Conservation (phyloP, 2,113 vertebrate genomes). For the Chaetura pelagica region DNA sequence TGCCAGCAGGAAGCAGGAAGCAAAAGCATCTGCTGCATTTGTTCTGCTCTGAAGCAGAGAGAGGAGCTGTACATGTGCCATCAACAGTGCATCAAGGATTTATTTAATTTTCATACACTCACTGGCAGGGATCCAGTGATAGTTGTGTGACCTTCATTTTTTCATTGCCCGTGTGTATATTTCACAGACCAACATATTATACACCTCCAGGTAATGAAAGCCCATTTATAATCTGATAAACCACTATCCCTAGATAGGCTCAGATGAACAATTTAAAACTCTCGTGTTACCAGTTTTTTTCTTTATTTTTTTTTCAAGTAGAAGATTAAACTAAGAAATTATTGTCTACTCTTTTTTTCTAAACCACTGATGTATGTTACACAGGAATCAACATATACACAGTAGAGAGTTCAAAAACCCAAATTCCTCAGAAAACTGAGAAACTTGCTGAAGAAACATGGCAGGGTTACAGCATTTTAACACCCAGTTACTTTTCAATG, state of each 20-base stretch:
- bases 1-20: not conserved
- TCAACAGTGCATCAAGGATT: not conserved
- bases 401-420: not conserved
- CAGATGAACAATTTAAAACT: not conserved
- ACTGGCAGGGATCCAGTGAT: not conserved
- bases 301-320: not conserved
- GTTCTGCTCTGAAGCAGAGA: not conserved
- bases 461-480: not conserved
- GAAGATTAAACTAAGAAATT: not conserved
- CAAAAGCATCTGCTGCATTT: not conserved
- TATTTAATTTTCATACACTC: not conserved
- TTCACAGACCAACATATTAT: not conserved
- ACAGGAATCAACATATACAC: rapidly evolving
- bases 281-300: not conserved
- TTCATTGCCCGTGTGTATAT: not conserved
- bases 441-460: not conserved
- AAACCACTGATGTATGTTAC: not conserved
- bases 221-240: not conserved
- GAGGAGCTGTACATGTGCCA: rapidly evolving
- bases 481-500: not conserved
- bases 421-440: not conserved
- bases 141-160: not conserved
- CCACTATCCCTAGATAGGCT: not conserved
- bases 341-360: not conserved
- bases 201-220: not conserved